A percentile compares a stretch with the other conserved stretches of the same genome.
phyloP scores from a whole-genome alignment of 2,113 vertebrate genomes.

The Urocitellus parryii region DNA sequence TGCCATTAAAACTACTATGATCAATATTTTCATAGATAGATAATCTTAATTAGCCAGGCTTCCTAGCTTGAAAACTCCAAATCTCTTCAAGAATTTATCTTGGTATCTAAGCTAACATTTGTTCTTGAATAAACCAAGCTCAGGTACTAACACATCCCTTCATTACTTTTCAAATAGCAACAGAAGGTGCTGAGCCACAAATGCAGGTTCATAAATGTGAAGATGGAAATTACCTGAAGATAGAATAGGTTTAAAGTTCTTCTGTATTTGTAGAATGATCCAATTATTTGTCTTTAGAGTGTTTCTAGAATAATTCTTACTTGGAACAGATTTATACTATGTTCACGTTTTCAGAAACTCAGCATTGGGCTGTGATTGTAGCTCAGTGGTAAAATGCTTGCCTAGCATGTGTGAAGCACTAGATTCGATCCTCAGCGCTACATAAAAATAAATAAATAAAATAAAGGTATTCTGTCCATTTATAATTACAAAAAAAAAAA shows the following conservation, averaged over 20 bases:
- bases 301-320: not conserved
- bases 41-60: not conserved
- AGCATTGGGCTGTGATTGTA: not conserved
- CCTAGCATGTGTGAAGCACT: too few relatives aligned
- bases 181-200: not conserved
- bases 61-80: slow-evolving; percentile 20
- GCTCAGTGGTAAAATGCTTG: too few relatives aligned
- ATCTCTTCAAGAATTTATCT: not conserved
- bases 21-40: not conserved
- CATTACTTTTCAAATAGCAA: not conserved
- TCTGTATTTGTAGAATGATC: not conserved
- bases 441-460: too few relatives aligned
- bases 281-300: not conserved
- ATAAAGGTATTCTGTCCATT: too few relatives aligned
- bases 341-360: not conserved
- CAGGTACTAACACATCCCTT: not conserved
- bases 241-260: not conserved
- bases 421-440: too few relatives aligned
- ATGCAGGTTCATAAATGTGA: not conserved
- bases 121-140: not conserved
- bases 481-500: too few relatives aligned
- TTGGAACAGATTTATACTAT: slow-evolving; percentile 34
- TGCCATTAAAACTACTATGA: not conserved
- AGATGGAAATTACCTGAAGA: not conserved
- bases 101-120: not conserved